Conservation (phyloP, 2,797 vertebrate genomes). For the Peromyscus nudipes region DNA sequence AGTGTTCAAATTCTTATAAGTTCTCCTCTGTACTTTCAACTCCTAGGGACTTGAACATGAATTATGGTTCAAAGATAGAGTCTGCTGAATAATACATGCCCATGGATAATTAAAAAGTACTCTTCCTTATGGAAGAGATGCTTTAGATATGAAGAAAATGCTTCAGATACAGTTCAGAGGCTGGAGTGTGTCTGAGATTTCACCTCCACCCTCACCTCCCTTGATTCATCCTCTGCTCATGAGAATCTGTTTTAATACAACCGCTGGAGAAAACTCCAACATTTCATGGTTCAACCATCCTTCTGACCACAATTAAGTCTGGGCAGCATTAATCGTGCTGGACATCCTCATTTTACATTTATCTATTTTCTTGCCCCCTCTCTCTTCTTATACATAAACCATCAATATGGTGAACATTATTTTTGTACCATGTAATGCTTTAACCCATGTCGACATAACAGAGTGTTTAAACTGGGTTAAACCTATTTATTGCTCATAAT, state of each 20-base stretch:
- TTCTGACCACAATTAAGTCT: not conserved
- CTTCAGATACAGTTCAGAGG: slow-evolving; percentile 41
- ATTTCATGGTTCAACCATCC: not conserved
- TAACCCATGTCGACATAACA: not conserved
- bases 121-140: slow-evolving; percentile 34
- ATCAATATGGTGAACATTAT: not conserved
- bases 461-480: not conserved
- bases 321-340: not conserved
- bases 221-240: not conserved
- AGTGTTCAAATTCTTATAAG: slow-evolving; percentile 64
- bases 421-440: not conserved
- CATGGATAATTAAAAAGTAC: slow-evolving; percentile 69
- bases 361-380: not conserved
- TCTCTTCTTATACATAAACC: not conserved
- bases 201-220: not conserved
- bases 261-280: not conserved
- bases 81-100: slow-evolving; percentile 69
- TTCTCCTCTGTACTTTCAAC: slow-evolving; percentile 56
- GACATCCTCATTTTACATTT: slow-evolving; percentile 1
- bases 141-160: slow-evolving; percentile 35
- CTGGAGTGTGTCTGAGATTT: not conserved
- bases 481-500: not conserved
- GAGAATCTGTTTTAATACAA: slow-evolving; percentile 13
- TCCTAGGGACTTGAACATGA: slow-evolving; percentile 19
- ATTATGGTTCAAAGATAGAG: slow-evolving; percentile 68